Evolutionary conservation across 2,797 vertebrate genomes (phyloP).

Genomic region (Perodicticus potto): DNA sequence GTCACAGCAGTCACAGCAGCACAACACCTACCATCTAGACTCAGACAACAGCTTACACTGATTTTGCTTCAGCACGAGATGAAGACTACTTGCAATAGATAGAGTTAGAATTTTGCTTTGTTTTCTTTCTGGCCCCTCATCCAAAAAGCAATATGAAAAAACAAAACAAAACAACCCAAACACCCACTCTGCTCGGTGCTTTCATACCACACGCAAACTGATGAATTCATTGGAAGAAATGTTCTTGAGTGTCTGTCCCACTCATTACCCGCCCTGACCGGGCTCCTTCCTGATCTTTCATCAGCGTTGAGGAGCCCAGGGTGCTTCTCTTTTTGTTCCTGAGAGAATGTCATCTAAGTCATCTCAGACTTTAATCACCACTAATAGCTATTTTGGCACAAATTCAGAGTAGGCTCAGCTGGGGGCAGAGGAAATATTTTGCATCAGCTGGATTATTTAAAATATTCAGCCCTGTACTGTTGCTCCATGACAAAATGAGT

Average conservation of each 20-base stretch:
- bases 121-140: constrained; percentile 69
- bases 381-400: constrained; percentile 94
- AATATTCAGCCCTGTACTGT: constrained; percentile 75
- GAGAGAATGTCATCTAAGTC: constrained; percentile 88
- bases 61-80: constrained; percentile 66
- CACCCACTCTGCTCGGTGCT: constrained; percentile 75
- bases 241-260: constrained; percentile 80
- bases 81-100: constrained; percentile 55
- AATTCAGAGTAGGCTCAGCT: constrained; percentile 85
- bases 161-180: constrained; percentile 1
- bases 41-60: constrained; percentile 54
- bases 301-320: constrained; percentile 84
- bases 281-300: constrained; percentile 85
- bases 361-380: constrained; percentile 91
- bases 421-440: constrained; percentile 84
- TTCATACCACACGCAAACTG: constrained; percentile 69
- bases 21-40: background rate
- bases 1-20: too few species aligned
- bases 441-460: constrained; percentile 80
- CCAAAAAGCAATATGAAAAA: constrained; percentile 57
- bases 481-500: constrained; percentile 73
- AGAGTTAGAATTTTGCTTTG: constrained; percentile 60
- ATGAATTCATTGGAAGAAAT: constrained; percentile 84
- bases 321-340: constrained; percentile 86
- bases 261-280: constrained; percentile 82